A percentile compares a stretch with the other conserved stretches of the same genome.
These are phyloP conservation scores for Desmophyllum pertusum DNA, from an alignment of 92 coral and sea anemone genomes.

Conservation along the genomic window DNA sequence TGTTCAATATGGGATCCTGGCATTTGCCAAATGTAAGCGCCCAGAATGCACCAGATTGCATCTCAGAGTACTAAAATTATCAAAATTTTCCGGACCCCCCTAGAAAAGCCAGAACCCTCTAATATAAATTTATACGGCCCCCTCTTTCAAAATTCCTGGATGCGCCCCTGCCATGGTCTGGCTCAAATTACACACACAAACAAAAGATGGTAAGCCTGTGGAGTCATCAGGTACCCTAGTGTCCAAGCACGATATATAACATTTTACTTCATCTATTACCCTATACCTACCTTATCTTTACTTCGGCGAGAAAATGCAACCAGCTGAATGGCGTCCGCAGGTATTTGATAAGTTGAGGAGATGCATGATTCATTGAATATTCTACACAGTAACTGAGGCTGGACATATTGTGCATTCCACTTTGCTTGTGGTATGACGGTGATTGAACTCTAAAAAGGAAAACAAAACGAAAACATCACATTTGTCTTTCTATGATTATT, in stretches of 20 bases:
- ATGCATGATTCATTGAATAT: slow-evolving; percentile 65
- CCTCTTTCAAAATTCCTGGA: too few relatives aligned
- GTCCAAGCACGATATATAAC: neutral
- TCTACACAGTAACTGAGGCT: slow-evolving; percentile 81
- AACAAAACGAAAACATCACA: neutral
- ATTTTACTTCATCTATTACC: neutral
- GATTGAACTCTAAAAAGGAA: slow-evolving; percentile 69
- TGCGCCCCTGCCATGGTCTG: too few relatives aligned
- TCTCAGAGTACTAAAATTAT: slow-evolving; percentile 69
- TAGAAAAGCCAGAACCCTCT: too few relatives aligned
- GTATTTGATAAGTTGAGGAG: slow-evolving; percentile 63
- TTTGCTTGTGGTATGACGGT: slow-evolving; percentile 70
- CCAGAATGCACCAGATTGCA: slow-evolving; percentile 74
- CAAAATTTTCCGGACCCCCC: slow-evolving; percentile 67
- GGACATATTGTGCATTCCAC: slow-evolving; percentile 80
- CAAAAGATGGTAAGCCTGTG: too few relatives aligned
- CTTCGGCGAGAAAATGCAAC: slow-evolving; percentile 29
- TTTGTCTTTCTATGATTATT: neutral
- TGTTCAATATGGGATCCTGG: too few relatives aligned
- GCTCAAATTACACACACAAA: too few relatives aligned
- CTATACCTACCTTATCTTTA: slow-evolving; percentile 12
- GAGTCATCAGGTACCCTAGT: too few relatives aligned
- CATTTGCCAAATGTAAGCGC: slow-evolving; percentile 71
- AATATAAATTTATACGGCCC: too few relatives aligned
- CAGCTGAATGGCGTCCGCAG: slow-evolving; percentile 56